Base-by-base conservation (phyloP, 2,113 vertebrate species). In the Dascyllus trimaculatus region DNA sequence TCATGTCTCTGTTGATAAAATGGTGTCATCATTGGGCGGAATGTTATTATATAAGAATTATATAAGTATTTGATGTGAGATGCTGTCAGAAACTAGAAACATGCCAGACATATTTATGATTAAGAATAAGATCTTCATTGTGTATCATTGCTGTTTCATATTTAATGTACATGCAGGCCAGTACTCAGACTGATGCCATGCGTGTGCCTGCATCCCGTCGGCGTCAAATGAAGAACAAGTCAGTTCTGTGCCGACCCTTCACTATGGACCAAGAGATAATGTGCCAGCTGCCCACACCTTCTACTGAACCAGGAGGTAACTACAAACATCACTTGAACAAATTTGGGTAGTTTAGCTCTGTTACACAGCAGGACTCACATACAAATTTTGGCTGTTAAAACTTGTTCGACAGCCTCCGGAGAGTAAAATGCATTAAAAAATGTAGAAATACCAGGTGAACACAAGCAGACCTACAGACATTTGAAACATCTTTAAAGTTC, bases 201-300 rank as follows among this genome's bases (percentile, higher is more conserved):
- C 96, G 95, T 82, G 90, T 95, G 32, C 95, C 96, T 5, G 91
- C 91, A 3, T 93, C 96, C 22, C 95, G 96, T 46, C 95, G 96
- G 19, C 93, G 97, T 63, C 95, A 96, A 74, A 95, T 99, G 64
- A 99, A 99, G 94, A 99, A 99, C 91, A 99, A 99, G 92, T 96
- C 98, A 0, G 93, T 99, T 63, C 89, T 99, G 84, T 99, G 98
- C 89, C 97, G 97, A 71, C 98, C 98, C 2, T 97, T 99, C 87
- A 98, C 96, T 3, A 92, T 96, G 89, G 98, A 97, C 85, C 98
- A 98, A 91, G 97, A 96, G 64, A 96, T 92, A 53, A 96, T 96
- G 0, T 99, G 98, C 89, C 95, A 96, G 78, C 95, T 97, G 80
- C 94, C 95, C 64, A 90, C 93, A 1, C 90, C 96, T 75, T 91